Evolutionary conservation across 2,888 invertebrate genomes (phyloP).

Genomic region (Adela reaumurella): DNA sequence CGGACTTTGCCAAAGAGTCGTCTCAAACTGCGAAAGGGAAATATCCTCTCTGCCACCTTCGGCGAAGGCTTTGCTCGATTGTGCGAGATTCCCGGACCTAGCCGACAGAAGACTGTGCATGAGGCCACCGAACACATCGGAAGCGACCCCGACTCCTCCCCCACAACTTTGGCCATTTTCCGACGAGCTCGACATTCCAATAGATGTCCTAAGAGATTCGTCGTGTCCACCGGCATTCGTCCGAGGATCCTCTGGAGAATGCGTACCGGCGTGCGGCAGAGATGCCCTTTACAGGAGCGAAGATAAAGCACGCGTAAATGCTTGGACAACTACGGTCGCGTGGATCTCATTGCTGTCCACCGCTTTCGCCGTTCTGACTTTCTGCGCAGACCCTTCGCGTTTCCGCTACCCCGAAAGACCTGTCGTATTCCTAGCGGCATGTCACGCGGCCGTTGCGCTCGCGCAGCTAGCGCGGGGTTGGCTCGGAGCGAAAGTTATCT

Average conservation of each 20-base stretch:
- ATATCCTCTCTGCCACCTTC: slow-evolving; percentile 66
- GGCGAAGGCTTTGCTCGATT: slow-evolving; percentile 71
- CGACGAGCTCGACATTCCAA: slow-evolving; percentile 22
- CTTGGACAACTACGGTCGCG: slow-evolving; percentile 75
- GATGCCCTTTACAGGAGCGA: slow-evolving; percentile 64
- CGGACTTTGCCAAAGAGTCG: slow-evolving; percentile 77
- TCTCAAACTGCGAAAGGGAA: slow-evolving; percentile 63
- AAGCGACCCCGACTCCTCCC: slow-evolving; percentile 33
- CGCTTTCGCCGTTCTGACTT: slow-evolving; percentile 79
- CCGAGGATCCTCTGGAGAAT: slow-evolving; percentile 52
- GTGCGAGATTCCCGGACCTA: slow-evolving; percentile 74
- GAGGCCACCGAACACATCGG: slow-evolving; percentile 51
- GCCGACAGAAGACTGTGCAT: slow-evolving; percentile 71
- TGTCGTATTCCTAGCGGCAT: slow-evolving; percentile 83
- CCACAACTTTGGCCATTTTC: slow-evolving; percentile 41
- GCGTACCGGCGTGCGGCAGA: slow-evolving; percentile 64
- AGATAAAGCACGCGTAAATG: slow-evolving; percentile 67
- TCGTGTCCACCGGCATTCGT: slow-evolving; percentile 62
- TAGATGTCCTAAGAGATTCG: slow-evolving; percentile 22
- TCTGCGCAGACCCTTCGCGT: slow-evolving; percentile 82
- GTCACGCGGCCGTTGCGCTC: slow-evolving; percentile 77
- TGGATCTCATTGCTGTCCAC: slow-evolving; percentile 78
- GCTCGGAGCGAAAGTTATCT: slow-evolving; percentile 37
- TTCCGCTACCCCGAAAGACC: slow-evolving; percentile 93
- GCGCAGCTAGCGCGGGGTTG: slow-evolving; percentile 70